Percentiles rank a stretch among this genome's conserved stretches.
These are phyloP conservation scores for Oplegnathus fasciatus DNA, from an alignment of 2,113 vertebrate species.

Conservation along the genomic window DNA sequence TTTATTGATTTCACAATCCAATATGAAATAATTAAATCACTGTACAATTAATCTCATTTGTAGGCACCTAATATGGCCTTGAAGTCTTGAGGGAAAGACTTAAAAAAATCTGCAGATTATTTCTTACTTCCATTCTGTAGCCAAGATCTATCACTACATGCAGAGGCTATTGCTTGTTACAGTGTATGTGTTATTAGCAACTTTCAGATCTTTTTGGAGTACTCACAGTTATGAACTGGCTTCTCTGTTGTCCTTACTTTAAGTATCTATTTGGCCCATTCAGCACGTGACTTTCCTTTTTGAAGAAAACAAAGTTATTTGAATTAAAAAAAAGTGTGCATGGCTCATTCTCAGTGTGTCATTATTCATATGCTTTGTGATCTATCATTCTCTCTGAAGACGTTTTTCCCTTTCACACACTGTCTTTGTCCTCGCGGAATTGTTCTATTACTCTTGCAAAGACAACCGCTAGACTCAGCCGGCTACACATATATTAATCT, in stretches of 20 bases:
- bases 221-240: neutral
- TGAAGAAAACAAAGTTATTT: slow-evolving; percentile 21
- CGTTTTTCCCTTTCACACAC: slow-evolving; percentile 38
- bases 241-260: slow-evolving; percentile 2
- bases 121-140: neutral
- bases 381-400: slow-evolving; percentile 48
- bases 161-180: neutral
- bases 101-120: neutral
- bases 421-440: slow-evolving; percentile 20
- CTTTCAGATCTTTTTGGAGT: neutral
- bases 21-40: slow-evolving; percentile 34
- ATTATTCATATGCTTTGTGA: slow-evolving; percentile 27
- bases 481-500: slow-evolving; percentile 42
- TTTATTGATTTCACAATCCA: slow-evolving; percentile 45
- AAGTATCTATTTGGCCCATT: neutral
- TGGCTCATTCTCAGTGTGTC: slow-evolving; percentile 4
- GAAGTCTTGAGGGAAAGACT: slow-evolving; percentile 1
- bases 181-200: neutral
- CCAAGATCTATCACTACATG: neutral
- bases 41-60: slow-evolving; percentile 1
- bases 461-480: slow-evolving; percentile 33
- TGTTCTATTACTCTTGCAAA: slow-evolving; percentile 44
- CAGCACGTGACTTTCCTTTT: slow-evolving; percentile 10
- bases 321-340: neutral
- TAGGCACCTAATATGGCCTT: neutral